Evolutionary conservation across 1,140 invertebrate species (phyloP), one percentile per base, ranked within the genome.

Genomic region (Drosophila chauvacae): DNA sequence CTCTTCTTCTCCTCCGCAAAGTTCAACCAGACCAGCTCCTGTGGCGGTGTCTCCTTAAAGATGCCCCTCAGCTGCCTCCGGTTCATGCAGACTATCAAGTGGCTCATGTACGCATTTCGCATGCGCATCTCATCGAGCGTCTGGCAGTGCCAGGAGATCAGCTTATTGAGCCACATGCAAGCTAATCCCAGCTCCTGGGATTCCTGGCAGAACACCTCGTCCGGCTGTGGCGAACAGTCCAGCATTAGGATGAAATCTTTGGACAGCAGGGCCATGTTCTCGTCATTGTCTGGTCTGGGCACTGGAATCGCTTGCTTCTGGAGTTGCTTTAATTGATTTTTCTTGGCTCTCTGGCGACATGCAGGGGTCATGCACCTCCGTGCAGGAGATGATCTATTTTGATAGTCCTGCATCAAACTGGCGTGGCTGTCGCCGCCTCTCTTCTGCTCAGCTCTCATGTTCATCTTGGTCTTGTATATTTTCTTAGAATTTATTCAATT

Each of bases 31-130:
- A 33, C 33, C 1, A 91, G 37, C 20, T 72, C 53, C 3, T 41
- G 23, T 0, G 63, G 74, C 7, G 91, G 86, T 7, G 53, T 23
- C 23, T 76, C 26, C 2, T 28, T 26, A 30, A 91, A 65, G 28
- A 90, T 47, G 0, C 84, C 90, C 10, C 60, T 48, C 5, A 91
- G 28, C 4, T 71, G 42, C 10, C 59, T 56, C 26, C 85, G 65
- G 20, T 85, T 85, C 10, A 91, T 44, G 37, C 81, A 88, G 0
- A 81, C 74, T 2, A 68, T 78, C n/a, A 91, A 39, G 42, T 85
- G 61, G 13, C 91, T 91, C 74, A 91, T 90, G 30, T 91, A 91
- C 0, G 56, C 48, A 37, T 88, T 81, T 0, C 84, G 77, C 61
- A 88, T 6, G 16, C 84, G 81, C 37, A 77, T n/a, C 4, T 91